Conservation (phyloP, 2,888 invertebrate genomes). For the Drepana falcataria region DNA sequence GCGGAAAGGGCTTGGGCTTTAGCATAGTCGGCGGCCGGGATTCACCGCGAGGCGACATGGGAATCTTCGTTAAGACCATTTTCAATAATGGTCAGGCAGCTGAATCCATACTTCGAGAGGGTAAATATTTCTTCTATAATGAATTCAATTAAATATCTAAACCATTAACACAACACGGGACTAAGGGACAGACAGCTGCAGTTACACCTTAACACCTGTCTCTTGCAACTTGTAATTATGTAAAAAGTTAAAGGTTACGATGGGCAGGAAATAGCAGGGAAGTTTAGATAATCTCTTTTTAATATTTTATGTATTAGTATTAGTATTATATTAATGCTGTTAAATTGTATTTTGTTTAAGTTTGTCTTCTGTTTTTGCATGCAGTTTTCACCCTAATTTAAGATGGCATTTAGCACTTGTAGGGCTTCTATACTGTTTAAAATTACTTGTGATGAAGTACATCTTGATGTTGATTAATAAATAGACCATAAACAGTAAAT, state of each 20-base stretch:
- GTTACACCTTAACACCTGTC: conserved; percentile 12
- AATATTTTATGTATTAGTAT: too few species aligned
- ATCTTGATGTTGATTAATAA: too few species aligned
- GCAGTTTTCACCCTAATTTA: too few species aligned
- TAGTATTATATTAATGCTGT: too few species aligned
- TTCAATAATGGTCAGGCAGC: conserved; percentile 92
- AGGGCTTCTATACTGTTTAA: too few species aligned
- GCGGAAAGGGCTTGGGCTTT: conserved; percentile 91
- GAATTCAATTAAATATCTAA: too few species aligned
- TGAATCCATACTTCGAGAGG: conserved; percentile 89
- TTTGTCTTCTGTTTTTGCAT: too few species aligned
- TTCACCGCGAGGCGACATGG: conserved; percentile 91
- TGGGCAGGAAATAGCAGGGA: conserved; percentile 9
- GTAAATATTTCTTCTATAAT: conserved; percentile 55
- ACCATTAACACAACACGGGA: too few species aligned
- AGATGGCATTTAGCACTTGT: too few species aligned
- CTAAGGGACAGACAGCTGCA: conserved; percentile 37
- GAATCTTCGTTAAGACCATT: conserved; percentile 92
- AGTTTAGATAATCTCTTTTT: background rate
- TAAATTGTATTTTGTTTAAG: too few species aligned
- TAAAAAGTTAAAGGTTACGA: conserved; percentile 28
- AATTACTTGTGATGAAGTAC: too few species aligned
- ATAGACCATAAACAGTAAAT: too few species aligned
- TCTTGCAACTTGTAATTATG: conserved; percentile 10
- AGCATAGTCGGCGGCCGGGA: conserved; percentile 93